Conservation (phyloP, 1,140 invertebrate species). For the Drosophila mayri region DNA sequence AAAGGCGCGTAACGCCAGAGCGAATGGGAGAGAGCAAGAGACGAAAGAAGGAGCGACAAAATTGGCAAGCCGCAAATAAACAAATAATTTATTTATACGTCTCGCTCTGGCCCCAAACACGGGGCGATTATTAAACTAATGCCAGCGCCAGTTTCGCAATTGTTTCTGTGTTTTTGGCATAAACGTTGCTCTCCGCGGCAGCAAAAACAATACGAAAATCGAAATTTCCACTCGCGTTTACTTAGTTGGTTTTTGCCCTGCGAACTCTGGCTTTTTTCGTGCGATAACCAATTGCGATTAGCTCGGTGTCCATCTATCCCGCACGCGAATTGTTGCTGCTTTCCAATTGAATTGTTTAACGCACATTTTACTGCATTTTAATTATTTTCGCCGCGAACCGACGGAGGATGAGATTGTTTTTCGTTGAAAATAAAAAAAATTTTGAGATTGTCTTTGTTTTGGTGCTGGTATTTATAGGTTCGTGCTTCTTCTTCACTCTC, state of each 20-base stretch:
- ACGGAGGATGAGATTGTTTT: not conserved
- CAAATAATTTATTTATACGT: slow-evolving; percentile 41
- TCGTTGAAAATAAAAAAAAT: not conserved
- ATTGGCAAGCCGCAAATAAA: slow-evolving; percentile 45
- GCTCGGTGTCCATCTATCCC: not conserved
- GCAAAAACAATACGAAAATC: slow-evolving; percentile 62
- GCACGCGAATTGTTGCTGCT: slow-evolving; percentile 23
- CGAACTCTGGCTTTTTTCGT: slow-evolving; percentile 11
- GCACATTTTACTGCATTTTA: slow-evolving; percentile 23
- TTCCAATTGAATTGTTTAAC: slow-evolving; percentile 4
- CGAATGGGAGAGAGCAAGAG: slow-evolving; percentile 40
- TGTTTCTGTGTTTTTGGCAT: slow-evolving; percentile 10
- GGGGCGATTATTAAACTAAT: not conserved
- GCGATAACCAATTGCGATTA: slow-evolving; percentile 28
- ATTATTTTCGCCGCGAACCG: not conserved
- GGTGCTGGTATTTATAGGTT: no score
- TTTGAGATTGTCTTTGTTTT: no score
- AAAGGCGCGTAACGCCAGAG: slow-evolving; percentile 45
- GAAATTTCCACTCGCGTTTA: slow-evolving; percentile 71
- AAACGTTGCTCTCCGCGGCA: slow-evolving; percentile 11
- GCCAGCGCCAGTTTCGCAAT: slow-evolving; percentile 40
- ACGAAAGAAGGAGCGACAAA: slow-evolving; percentile 9
- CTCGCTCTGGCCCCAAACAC: slow-evolving; percentile 2
- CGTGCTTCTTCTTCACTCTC: no score
- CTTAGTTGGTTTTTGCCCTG: slow-evolving; percentile 1